phyloP scores from a whole-genome alignment of 2,888 invertebrate species.

The Anoncus sp. region DNA sequence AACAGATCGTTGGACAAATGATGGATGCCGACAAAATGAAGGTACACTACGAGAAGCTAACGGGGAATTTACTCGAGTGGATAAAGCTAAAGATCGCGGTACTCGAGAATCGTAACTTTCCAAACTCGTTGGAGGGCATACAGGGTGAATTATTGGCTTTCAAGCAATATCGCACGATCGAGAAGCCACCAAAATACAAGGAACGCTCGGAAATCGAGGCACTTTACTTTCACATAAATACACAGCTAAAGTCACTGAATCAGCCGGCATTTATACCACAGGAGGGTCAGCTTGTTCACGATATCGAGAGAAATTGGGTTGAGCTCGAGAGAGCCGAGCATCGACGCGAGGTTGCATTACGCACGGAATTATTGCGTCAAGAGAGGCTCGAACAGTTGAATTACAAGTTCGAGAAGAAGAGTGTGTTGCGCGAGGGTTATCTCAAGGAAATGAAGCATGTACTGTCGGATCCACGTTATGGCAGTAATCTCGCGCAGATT shows the following conservation, averaged over 20 bases:
- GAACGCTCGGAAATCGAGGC: slow-evolving; percentile 99
- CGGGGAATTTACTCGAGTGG: slow-evolving; percentile 96
- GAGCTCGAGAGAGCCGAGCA: slow-evolving; percentile 97
- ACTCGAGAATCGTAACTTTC: slow-evolving; percentile 94
- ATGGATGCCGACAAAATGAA: slow-evolving; percentile 98
- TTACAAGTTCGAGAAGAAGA: slow-evolving; percentile 98
- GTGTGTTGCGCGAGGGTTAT: slow-evolving; percentile 96
- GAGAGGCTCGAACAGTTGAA: slow-evolving; percentile 97
- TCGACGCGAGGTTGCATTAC: slow-evolving; percentile 94
- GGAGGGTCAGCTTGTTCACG: slow-evolving; percentile 96
- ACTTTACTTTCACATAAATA: slow-evolving; percentile 98
- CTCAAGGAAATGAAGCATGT: slow-evolving; percentile 99
- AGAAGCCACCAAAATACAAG: slow-evolving; percentile 99
- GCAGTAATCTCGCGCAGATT: slow-evolving; percentile 95
- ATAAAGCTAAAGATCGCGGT: slow-evolving; percentile 93
- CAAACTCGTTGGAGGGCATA: slow-evolving; percentile 97
- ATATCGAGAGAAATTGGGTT: slow-evolving; percentile 98
- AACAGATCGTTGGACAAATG: slow-evolving; percentile 97
- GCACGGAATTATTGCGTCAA: slow-evolving; percentile 95
- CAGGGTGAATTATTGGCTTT: slow-evolving; percentile 95
- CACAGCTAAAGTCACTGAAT: slow-evolving; percentile 96
- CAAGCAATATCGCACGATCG: slow-evolving; percentile 97
- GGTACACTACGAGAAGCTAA: slow-evolving; percentile 93
- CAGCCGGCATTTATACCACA: slow-evolving; percentile 94
- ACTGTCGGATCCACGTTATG: slow-evolving; percentile 95